A percentile compares a stretch with the other conserved stretches of the same genome.
Conservation (phyloP, 2,797 vertebrate species). For the Margarornis squamiger region DNA sequence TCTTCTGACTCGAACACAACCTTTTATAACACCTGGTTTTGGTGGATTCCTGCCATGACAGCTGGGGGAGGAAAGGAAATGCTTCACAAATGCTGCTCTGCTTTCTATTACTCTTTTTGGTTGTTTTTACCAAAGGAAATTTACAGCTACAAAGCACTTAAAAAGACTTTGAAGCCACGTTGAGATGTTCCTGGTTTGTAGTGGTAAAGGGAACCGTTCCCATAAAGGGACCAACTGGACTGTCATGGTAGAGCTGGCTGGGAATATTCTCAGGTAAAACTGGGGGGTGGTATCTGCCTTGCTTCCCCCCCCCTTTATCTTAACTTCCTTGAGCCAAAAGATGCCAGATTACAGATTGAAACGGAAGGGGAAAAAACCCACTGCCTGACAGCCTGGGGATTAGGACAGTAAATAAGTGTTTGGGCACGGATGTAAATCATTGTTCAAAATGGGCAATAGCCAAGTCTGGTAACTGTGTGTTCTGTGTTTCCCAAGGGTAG, state of each 20-base stretch:
- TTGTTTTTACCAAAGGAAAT: background rate
- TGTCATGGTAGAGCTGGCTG: background rate
- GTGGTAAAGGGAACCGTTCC: background rate
- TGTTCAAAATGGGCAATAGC: background rate
- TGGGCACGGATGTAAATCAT: background rate
- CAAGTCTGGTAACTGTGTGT: background rate
- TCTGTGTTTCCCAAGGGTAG: background rate
- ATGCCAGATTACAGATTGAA: background rate
- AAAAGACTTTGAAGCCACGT: background rate
- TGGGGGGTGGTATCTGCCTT: background rate
- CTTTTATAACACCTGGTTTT: background rate
- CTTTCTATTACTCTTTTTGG: background rate
- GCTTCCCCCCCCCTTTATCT: background rate
- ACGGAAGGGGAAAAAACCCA: fast-evolving
- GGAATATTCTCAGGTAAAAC: background rate
- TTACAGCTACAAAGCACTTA: background rate
- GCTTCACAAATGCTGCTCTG: background rate
- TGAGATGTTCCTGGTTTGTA: background rate
- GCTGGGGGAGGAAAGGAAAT: background rate
- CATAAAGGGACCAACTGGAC: background rate
- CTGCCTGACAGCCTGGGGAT: background rate
- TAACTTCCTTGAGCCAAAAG: background rate
- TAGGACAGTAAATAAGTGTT: background rate
- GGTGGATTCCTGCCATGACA: background rate
- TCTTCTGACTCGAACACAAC: background rate